A percentile compares a stretch with the other conserved stretches of the same genome.
phyloP scores from a whole-genome alignment of 2,113 vertebrate species.

The Gadus chalcogrammus region DNA sequence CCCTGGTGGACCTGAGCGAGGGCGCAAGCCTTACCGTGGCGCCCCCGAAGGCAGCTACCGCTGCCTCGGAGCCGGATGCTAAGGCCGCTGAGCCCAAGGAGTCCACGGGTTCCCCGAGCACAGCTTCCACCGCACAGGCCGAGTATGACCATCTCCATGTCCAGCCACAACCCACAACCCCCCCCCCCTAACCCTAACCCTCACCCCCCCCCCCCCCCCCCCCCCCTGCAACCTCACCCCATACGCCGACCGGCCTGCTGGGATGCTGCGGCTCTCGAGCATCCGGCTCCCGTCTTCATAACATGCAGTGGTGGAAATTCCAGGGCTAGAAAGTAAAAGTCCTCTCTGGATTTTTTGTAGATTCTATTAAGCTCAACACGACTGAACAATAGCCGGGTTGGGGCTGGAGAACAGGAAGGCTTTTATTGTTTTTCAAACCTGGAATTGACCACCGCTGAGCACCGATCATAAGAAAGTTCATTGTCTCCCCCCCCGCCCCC shows the following conservation, averaged over 20 bases:
- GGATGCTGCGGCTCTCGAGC: too few species aligned
- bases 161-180: neutral
- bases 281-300: too few species aligned
- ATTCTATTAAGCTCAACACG: too few species aligned
- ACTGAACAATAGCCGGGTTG: too few species aligned
- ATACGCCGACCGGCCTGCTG: too few species aligned
- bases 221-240: too few species aligned
- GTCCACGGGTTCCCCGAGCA: slow-evolving; percentile 80
- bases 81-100: slow-evolving; percentile 82
- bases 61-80: slow-evolving; percentile 69
- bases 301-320: neutral
- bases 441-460: neutral
- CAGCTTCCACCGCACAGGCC: slow-evolving; percentile 81
- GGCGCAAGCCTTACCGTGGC: slow-evolving; percentile 71
- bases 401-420: too few species aligned
- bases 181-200: neutral
- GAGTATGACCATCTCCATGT: slow-evolving; percentile 85
- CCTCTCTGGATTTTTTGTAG: too few species aligned
- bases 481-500: slow-evolving; percentile 22
- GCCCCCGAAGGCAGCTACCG: slow-evolving; percentile 39
- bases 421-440: too few species aligned
- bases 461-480: slow-evolving; percentile 25
- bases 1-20: slow-evolving; percentile 93
- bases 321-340: neutral
- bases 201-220: too few species aligned